Evolutionary conservation across 2,797 vertebrate genomes (phyloP), one percentile per base, ranked within the genome.

Genomic region (Liasis olivaceus): DNA sequence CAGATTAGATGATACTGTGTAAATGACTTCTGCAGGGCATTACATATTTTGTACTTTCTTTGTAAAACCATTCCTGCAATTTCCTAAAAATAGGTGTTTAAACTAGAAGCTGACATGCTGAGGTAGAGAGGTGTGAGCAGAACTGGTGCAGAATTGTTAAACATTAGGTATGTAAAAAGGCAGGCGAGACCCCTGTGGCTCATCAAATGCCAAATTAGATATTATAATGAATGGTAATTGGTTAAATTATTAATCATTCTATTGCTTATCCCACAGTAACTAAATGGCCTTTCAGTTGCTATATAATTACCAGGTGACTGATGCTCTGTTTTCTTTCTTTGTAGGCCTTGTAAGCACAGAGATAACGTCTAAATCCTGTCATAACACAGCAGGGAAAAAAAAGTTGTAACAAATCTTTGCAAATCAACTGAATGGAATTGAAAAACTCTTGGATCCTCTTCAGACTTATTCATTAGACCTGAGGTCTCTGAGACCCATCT

Each of bases 181-280:
- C 96, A 97, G 97, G 97, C 97, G 92, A 98, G 96, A 97, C 96
- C 94, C 95, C 91, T 88, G 96, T 94, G 96, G 94, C 97, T 97
- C 96, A 96, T 97, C 96, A 97, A 94, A 97, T 97, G 96, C 97
- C 97, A 98, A 96, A 96, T 96, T 97, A 97, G 96, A 95, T 95
- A 96, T 96, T 97, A 94, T 96, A 97, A 98, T 95, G 93, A 97
- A 97, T 96, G 92, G 95, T 97, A 98, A 98, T 97, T 98, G 96
- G 96, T 97, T 97, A 97, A 95, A 96, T 98, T 98, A 97, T 98
- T 98, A 97, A 97, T 96, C 96, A 96, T 96, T 97, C 96, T 97
- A 95, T 97, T 98, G 96, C 97, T 97, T 97, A 98, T 97, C 96
- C 96, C 96, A 97, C 95, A 96, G 96, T 96, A 97, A 96, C 96